A percentile compares a stretch with the other conserved stretches of the same genome.
These are phyloP conservation scores for Telenomus remus DNA, from an alignment of 1,140 invertebrate genomes.

Conservation along the genomic window DNA sequence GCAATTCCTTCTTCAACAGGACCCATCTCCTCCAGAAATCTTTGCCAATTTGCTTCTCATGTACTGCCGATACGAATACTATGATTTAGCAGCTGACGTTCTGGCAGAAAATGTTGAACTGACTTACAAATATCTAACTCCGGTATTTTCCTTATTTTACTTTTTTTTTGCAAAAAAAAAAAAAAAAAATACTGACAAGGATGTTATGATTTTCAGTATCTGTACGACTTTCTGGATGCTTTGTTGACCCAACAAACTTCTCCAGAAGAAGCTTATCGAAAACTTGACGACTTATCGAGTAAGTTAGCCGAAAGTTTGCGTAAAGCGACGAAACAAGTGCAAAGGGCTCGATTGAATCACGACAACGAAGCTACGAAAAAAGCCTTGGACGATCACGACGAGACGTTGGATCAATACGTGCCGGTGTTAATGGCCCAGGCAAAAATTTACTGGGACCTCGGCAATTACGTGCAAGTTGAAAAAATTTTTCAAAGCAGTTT, in stretches of 20 bases:
- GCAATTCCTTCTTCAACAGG: conserved; percentile 96
- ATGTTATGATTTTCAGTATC: conserved; percentile 80
- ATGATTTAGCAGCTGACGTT: conserved; percentile 97
- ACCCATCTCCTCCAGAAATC: conserved; percentile 97
- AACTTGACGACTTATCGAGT: conserved; percentile 95
- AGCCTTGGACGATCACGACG: conserved; percentile 94
- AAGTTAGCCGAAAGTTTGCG: conserved; percentile 92
- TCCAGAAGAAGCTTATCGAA: conserved; percentile 96
- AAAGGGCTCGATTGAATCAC: conserved; percentile 91
- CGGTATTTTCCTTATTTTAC: conserved; percentile 76
- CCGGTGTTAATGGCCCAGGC: conserved; percentile 99
- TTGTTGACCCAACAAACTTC: conserved; percentile 98
- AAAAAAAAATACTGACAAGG: conserved; percentile 11
- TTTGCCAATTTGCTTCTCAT: conserved; percentile 96
- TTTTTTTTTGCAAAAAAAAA: conserved; percentile 15
- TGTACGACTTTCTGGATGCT: conserved; percentile 94
- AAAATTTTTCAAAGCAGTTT: conserved; percentile 96
- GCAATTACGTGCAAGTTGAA: conserved; percentile 96
- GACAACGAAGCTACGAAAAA: conserved; percentile 93
- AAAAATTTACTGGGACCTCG: conserved; percentile 98
- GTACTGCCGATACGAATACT: conserved; percentile 98
- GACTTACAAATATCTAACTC: conserved; percentile 96
- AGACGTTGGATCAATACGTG: conserved; percentile 90
- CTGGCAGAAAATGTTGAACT: conserved; percentile 98
- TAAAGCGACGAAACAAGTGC: conserved; percentile 94